These are phyloP conservation scores for Drosophila leonis DNA, from an alignment of 2,888 invertebrate genomes.

Conservation along the genomic window DNA sequence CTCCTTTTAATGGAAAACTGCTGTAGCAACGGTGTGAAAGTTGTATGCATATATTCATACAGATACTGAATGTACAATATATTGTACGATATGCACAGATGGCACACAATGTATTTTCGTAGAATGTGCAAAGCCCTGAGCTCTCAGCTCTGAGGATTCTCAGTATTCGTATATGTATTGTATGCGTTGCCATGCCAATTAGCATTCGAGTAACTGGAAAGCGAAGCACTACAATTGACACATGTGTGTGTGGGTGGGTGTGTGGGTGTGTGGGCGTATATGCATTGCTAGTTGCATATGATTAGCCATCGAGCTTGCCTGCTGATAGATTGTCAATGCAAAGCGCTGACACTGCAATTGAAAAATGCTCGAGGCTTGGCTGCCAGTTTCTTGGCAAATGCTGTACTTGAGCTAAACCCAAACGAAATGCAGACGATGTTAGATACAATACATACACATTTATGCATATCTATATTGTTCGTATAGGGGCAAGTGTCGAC, in stretches of 20 bases:
- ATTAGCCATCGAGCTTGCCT: slow-evolving; percentile 29
- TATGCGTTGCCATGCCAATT: slow-evolving; percentile 4
- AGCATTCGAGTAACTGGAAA: slow-evolving; percentile 3
- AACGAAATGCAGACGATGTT: slow-evolving; percentile 56
- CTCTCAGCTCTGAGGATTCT: neutral
- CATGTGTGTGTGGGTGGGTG: neutral
- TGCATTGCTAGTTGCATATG: slow-evolving; percentile 28
- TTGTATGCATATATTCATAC: slow-evolving; percentile 3
- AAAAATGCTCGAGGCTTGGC: slow-evolving; percentile 57
- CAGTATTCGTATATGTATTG: neutral
- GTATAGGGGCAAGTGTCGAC: slow-evolving; percentile 43
- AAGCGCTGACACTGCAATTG: slow-evolving; percentile 70
- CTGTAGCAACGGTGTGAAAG: neutral
- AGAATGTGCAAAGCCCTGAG: neutral
- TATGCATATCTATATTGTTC: slow-evolving; percentile 1
- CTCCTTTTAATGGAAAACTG: slow-evolving; percentile 10
- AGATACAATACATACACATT: slow-evolving; percentile 19
- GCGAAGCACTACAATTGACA: slow-evolving; percentile 10
- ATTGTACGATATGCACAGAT: neutral
- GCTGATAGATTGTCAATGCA: slow-evolving; percentile 54
- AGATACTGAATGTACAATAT: neutral
- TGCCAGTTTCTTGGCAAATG: slow-evolving; percentile 51
- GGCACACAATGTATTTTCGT: slow-evolving; percentile 3
- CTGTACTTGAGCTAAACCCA: slow-evolving; percentile 34
- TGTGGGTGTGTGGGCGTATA: neutral